These are phyloP conservation scores for Drepana falcataria DNA, from an alignment of 2,888 invertebrate species.

Conservation along the genomic window DNA sequence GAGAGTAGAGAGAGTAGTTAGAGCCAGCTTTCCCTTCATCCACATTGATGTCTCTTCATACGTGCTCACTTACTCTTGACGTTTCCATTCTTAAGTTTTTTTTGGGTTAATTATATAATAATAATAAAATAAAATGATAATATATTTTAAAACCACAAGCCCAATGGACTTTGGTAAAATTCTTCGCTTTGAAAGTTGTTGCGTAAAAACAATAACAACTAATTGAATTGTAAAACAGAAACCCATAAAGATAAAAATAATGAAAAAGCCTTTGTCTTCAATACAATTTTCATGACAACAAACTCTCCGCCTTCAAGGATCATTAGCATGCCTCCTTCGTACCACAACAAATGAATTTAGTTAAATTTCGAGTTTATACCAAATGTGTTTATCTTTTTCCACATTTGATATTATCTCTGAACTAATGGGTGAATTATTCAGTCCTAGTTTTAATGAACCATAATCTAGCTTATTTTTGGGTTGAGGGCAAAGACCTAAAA, in stretches of 20 bases:
- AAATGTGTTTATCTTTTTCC: neutral
- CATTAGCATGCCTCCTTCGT: neutral
- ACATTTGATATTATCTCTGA: neutral
- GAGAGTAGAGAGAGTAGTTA: too few species aligned
- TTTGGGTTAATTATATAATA: too few species aligned
- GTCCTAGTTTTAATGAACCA: constrained; percentile 6
- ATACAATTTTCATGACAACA: neutral
- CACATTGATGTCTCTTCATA: too few species aligned
- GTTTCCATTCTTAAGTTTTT: too few species aligned
- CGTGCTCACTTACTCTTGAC: too few species aligned
- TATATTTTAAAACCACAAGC: too few species aligned
- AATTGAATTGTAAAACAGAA: neutral
- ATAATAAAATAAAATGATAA: too few species aligned
- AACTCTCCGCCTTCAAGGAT: neutral
- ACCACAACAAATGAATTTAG: neutral
- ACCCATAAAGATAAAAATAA: neutral
- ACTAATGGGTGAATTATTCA: constrained; percentile 2
- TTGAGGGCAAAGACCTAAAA: constrained; percentile 4
- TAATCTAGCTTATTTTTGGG: constrained; percentile 2
- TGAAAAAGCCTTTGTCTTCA: neutral
- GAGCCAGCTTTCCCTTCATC: too few species aligned
- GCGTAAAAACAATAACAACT: neutral
- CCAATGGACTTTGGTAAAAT: too few species aligned
- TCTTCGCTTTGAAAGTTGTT: neutral
- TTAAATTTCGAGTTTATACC: neutral